Base-by-base conservation (phyloP, 2,888 invertebrate genomes). In the Scaeva pyrastri region DNA sequence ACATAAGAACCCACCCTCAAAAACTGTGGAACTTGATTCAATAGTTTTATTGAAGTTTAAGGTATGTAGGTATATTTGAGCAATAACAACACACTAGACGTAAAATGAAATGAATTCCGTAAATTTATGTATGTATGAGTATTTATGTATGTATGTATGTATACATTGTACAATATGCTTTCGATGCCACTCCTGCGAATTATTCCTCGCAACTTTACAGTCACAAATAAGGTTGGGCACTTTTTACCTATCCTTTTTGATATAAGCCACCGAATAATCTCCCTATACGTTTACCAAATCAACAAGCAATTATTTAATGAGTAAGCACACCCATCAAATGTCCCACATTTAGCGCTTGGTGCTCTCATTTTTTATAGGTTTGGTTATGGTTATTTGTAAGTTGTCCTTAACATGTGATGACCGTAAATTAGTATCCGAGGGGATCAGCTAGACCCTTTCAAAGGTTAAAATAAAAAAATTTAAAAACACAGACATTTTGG, bases 321-420 rank as follows among this genome's bases (percentile, higher is more conserved):
- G 62, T 83, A 60, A 48, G 73, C 83, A 55, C 83, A 83, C 83
- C 83, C 56, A 73, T 60, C 55, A 72, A 66, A 82, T 82, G 82
- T 58, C 76, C 72, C 72, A 58, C 66, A 72, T 76, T 76, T 66
- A 56, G 66, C 58, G 58, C 66, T 56, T 71, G 70, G 43, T 60
- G 70, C n/a, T 77, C 45, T 48, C 41, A 66, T 72, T 41, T 52
- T 31, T 73, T 78, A 68, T 68, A 60, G 73, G 62, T 73, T 78
- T 77, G 83, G 77, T 68, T 83, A 48, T 52, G 64, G 58, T 68
- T 64, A 26, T 36, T 60, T 60, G 8, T 62, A 41, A 77, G 72
- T 68, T 77, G 48, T 52, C 31, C 39, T 26, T 19, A 56, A 73
- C 77, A 73, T 72, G 66, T 64, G 39, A 73, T 68, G 77, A 66